Base-by-base conservation (phyloP, 2,888 invertebrate species). In the Elysia crispata region DNA sequence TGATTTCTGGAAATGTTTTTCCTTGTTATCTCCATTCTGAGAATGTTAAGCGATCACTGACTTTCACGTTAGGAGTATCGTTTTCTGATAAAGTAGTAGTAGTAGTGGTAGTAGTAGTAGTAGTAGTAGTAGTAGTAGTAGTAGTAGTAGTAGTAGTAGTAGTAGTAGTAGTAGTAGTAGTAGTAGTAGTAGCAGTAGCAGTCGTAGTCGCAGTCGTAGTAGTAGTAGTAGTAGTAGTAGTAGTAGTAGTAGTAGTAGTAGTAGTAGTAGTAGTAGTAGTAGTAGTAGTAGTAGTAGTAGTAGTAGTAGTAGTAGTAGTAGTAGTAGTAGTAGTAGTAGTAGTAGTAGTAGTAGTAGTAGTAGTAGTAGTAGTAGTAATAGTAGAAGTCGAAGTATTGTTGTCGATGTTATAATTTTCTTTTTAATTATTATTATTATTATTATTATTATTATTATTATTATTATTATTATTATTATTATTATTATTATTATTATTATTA, bases 201-300 rank as follows among this genome's bases (percentile, higher is more conserved):
- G n/a, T n/a, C n/a, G n/a, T n/a, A n/a, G n/a, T n/a, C n/a, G n/a
- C n/a, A n/a, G n/a, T n/a, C n/a, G n/a, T n/a, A n/a, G n/a, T n/a
- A n/a, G n/a, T n/a, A n/a, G n/a, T n/a, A 54, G 54, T 54, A 54
- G 54, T 54, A 54, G 54, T 54, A 54, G 54, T 54, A 54, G 54
- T 54, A 54, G 54, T 54, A 54, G 54, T 54, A 54, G 54, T 54
- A 54, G 54, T 54, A 54, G 54, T 54, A 54, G 54, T 54, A 54
- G 54, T 54, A 54, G 54, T 54, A 54, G 54, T 54, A 54, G 54
- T 54, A 54, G 54, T 54, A 54, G 54, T 54, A 54, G 54, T 54
- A 54, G 54, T 54, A 54, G 54, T 54, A 54, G 54, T 54, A 54
- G 54, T 54, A 54, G 54, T 54, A 54, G 54, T 54, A 54, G 54